Evolutionary conservation across 2,113 vertebrate species (phyloP), one percentile per base, ranked within the genome.

Genomic region (Mustela lutreola): DNA sequence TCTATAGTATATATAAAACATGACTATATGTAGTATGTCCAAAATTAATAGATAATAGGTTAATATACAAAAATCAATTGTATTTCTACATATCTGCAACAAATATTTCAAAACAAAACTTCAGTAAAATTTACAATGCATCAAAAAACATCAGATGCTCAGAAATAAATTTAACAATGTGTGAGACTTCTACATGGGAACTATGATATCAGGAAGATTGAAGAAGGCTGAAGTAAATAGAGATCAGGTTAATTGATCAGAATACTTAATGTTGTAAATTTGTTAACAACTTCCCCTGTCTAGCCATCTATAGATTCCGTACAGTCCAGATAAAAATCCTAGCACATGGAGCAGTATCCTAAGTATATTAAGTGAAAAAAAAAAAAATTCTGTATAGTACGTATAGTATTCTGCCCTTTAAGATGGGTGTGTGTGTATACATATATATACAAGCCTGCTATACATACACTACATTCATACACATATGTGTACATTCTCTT

Each of bases 21-120:
- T 67, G 4, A 24, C n/a, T 50, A 12, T 92, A 39, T 67, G 6
- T 56, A 48, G 62, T 88, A 88, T 62, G 53, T 83, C 39, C 33
- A 45, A 53, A 89, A 82, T 82, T 82, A 19, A 18, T 24, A 82
- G 62, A 67, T 50, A 79, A 71, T 85, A 91, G 28, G 53, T 50
- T 9, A 63, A 62, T 42, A 88, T 75, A 80, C 16, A 96, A 81
- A 95, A 92, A 42, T 39, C 28, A 79, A 3, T 36, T 26, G 31
- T 36, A 56, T 94, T 78, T 48, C 58, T 70, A 70, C 0, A 26
- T 67, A 67, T 26, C 26, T 60, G 5, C 26, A 90, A 42, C 26
- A 85, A 56, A 73, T 63, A 62, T 62, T 94, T 91, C 33, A 63
- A 94, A 86, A 36, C n/a, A 63, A 93, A 78, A 62, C 11, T 33